Evolutionary conservation across 2,888 invertebrate genomes (phyloP), one percentile per base, ranked within the genome.

Genomic region (Nymphalis polychloros): DNA sequence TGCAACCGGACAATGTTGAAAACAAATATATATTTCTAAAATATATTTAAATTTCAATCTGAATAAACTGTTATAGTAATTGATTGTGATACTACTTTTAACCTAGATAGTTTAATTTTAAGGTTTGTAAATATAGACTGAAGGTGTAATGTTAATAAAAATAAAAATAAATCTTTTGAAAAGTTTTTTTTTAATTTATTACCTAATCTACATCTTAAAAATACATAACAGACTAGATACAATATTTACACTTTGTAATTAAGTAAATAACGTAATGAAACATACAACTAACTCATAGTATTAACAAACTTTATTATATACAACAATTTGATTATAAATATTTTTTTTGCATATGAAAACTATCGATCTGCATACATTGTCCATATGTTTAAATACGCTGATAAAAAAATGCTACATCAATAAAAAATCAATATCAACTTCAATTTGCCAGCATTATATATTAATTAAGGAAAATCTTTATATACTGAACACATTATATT

Each of bases 181-280:
- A 35, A 62, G 16, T 50, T 62, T 67, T 57, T 68, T 60, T 72
- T 68, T 63, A 64, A 71, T 71, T 69, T 10, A 41, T 50, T 27
- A 49, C n/a, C 41, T 50, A 16, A 46, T 60, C 20, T 10, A 8
- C 53, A 27, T 20, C 57, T 55, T 52, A 27, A 35, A 35, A n/a
- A 64, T 62, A 71, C 64, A 35, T 63, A 71, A 63, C 59, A 79
- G 85, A 85, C 85, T 85, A 85, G 85, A 85, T 63, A 72, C 23
- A 23, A 57, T 57, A 57, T 57, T 57, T 57, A 57, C 31, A 55
- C 13, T 5, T 53, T 13, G 23, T 35, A 57, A 57, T 57, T 31
- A 35, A 52, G n/a, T 19, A n/a, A 49, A 49, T 49, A 19, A 49
- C 10, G 3, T 2, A 10, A 50, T 20, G 10, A 50, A 50, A 20